Evolutionary conservation across 2,797 vertebrate genomes (phyloP).

Genomic region (Silurus aristotelis): DNA sequence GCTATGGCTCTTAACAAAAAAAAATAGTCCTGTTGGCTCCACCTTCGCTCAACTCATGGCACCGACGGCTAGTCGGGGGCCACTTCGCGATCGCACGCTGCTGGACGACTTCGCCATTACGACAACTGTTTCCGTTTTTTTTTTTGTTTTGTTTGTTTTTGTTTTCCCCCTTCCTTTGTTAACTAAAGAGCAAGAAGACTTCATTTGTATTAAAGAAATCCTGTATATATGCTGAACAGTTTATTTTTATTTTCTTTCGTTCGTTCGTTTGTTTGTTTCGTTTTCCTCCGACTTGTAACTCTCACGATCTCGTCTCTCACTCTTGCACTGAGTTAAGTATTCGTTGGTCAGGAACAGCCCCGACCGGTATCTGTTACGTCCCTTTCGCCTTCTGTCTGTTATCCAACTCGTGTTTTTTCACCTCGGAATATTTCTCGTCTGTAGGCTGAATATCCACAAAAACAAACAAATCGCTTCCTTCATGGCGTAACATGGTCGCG

Average conservation of each 20-base stretch:
- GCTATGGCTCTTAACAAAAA: conserved; percentile 50
- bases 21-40: conserved; percentile 28
- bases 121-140: conserved; percentile 73
- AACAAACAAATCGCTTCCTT: conserved; percentile 37
- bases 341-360: conserved; percentile 5
- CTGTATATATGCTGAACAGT: conserved; percentile 82
- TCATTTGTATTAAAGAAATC: conserved; percentile 78
- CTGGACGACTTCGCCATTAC: conserved; percentile 61
- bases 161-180: conserved; percentile 46
- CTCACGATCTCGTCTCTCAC: conserved; percentile 44
- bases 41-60: conserved; percentile 14
- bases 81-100: conserved; percentile 73
- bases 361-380: conserved; percentile 57
- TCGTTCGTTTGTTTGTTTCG: conserved; percentile 69
- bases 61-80: conserved; percentile 59
- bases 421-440: conserved; percentile 34
- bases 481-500: conserved; percentile 50
- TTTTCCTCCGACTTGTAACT: conserved; percentile 91
- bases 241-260: conserved; percentile 39
- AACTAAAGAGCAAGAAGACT: conserved; percentile 63
- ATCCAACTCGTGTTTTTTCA: conserved; percentile 32
- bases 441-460: conserved; percentile 40
- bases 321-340: conserved; percentile 33
- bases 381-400: conserved; percentile 28
- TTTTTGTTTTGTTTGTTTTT: too few relatives aligned